Evolutionary conservation across 1,140 invertebrate genomes (phyloP).

Genomic region (Bombus terrestris): DNA sequence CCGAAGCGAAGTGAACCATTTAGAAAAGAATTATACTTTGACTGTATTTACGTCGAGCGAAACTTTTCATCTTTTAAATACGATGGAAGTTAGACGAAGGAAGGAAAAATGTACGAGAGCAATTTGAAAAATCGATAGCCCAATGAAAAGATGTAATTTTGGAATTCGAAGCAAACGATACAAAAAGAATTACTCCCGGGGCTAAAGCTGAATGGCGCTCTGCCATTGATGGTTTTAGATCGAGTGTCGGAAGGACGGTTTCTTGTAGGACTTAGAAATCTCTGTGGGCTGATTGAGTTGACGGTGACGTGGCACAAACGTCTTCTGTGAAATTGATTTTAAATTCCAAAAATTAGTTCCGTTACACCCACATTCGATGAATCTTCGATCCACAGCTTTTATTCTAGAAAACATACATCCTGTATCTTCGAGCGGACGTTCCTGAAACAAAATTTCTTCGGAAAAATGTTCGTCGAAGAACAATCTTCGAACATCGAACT

Average conservation of each 20-base stretch:
- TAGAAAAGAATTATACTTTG: not conserved
- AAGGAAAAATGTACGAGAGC: not conserved
- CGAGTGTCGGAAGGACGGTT: not conserved
- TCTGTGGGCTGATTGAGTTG: not conserved
- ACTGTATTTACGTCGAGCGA: not conserved
- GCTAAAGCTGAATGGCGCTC: not conserved
- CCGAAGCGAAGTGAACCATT: constrained; percentile 21
- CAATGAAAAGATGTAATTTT: no score
- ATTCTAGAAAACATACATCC: not conserved
- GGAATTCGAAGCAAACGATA: not conserved
- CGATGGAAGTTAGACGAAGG: not conserved
- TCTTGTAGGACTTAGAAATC: not conserved
- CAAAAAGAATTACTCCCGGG: not conserved
- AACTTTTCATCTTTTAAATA: not conserved
- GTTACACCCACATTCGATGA: constrained; percentile 4
- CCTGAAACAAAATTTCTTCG: not conserved
- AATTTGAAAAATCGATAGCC: no score
- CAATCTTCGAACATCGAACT: not conserved
- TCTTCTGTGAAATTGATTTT: constrained; percentile 36
- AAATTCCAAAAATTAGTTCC: constrained; percentile 42
- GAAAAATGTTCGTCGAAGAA: not conserved
- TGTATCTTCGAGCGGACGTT: not conserved
- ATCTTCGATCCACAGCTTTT: not conserved
- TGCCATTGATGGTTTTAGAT: not conserved
- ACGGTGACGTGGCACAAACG: constrained; percentile 18